Evolutionary conservation across 2,888 invertebrate species (phyloP).

Genomic region (Aphidoletes aphidimyza): DNA sequence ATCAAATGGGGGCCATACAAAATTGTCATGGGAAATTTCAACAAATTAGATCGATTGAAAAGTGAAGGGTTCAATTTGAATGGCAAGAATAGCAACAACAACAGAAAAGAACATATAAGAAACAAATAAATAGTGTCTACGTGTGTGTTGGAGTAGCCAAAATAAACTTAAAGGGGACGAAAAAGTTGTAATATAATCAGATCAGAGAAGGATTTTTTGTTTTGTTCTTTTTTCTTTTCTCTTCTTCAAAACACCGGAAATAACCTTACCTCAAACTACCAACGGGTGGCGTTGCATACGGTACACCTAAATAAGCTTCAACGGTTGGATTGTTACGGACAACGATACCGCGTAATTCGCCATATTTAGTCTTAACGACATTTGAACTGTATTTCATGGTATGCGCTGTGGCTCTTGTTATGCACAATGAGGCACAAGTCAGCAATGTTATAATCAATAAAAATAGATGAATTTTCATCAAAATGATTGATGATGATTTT

Average conservation of each 20-base stretch:
- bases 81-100: not conserved
- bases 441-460: constrained; percentile 59
- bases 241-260: not conserved
- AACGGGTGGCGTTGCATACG: constrained; percentile 91
- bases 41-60: too few relatives aligned
- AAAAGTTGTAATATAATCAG: too few relatives aligned
- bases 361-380: constrained; percentile 89
- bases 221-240: too few relatives aligned
- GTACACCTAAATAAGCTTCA: constrained; percentile 92
- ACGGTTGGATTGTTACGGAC: constrained; percentile 82
- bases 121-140: too few relatives aligned
- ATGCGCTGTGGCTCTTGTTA: constrained; percentile 67
- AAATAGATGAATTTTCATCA: constrained; percentile 54
- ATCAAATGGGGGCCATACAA: too few relatives aligned
- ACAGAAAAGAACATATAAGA: too few relatives aligned
- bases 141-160: too few relatives aligned
- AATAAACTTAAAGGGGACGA: too few relatives aligned
- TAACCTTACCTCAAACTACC: constrained; percentile 81
- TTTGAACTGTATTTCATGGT: constrained; percentile 79
- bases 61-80: not conserved
- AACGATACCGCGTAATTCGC: constrained; percentile 85
- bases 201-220: too few relatives aligned
- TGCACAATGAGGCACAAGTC: constrained; percentile 57
- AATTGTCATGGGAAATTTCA: too few relatives aligned
- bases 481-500: not conserved